Evolutionary conservation across 2,113 vertebrate genomes (phyloP).

Genomic region (Lagopus leucura): DNA sequence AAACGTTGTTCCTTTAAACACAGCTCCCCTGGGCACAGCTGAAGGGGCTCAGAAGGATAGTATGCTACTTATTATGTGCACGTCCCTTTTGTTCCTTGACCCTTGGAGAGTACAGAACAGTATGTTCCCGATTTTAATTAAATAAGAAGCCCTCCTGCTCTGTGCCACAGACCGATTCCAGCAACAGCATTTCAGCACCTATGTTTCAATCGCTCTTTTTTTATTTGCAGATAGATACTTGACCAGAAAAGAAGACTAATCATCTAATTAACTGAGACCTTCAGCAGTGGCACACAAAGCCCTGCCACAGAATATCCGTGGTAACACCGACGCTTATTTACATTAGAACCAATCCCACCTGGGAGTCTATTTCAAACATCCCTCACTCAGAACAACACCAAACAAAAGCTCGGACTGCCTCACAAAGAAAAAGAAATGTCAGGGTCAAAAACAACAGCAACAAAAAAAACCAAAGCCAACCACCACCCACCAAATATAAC

Average conservation of each 20-base stretch:
- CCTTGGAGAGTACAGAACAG: constrained; percentile 61
- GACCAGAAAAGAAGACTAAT: constrained; percentile 50
- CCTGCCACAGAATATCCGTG: neutral
- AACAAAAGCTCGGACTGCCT: neutral
- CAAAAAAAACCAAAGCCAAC: neutral
- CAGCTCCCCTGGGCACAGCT: constrained; percentile 43
- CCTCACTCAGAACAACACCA: neutral
- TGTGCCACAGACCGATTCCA: constrained; percentile 48
- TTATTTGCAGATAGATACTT: constrained; percentile 63
- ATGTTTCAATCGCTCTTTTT: constrained; percentile 42
- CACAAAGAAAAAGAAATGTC: neutral
- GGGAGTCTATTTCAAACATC: neutral
- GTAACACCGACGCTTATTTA: constrained; percentile 23
- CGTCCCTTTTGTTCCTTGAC: constrained; percentile 62
- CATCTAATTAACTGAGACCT: constrained; percentile 61
- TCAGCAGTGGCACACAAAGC: constrained; percentile 28
- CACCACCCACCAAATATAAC: neutral
- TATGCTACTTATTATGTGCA: constrained; percentile 48
- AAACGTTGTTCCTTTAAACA: constrained; percentile 34
- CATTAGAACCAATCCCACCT: neutral
- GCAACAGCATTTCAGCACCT: constrained; percentile 51
- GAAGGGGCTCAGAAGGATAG: constrained; percentile 57
- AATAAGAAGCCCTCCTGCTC: constrained; percentile 62
- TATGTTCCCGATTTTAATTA: constrained; percentile 67
- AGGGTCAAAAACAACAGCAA: neutral